Evolutionary conservation across 2,113 vertebrate species (phyloP), one percentile per base, ranked within the genome.

Genomic region (Panurus biarmicus): DNA sequence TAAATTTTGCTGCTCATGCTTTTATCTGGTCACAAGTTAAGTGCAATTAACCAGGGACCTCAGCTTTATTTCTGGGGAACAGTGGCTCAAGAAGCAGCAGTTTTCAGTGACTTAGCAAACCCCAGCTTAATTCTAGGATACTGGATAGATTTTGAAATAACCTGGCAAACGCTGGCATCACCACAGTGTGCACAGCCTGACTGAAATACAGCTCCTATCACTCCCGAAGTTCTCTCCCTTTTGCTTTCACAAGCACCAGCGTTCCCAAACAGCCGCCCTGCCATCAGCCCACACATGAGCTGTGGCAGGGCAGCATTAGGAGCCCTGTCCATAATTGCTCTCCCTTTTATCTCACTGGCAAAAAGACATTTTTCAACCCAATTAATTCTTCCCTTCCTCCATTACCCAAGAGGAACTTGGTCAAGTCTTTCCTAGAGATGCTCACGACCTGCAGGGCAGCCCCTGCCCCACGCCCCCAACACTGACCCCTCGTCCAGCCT

Each of bases 401-500:
- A 5, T 3, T 17, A 11, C 62, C 60, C 36, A 56, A 62, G 17
- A 7, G 53, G 28, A 81, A 31, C 28, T 33, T 12, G 10, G 36
- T 10, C 6, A 25, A n/a, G 18, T 10, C 13, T 45, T 42, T 90
- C 57, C 56, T 25, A 11, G 65, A 40, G 72, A 53, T 40, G 36
- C 18, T 31, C 6, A 1, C 13, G 7, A 5, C 0, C 28, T 3
- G 4, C 18, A 9, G 10, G 22, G 38, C 33, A 64, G 60, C 3
- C 29, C 9, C 18, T 0, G 2, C 1, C 24, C 10, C 2, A 1
- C 0, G 2, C 6, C 44, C 47, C 64, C 35, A 11, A 1, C 0
- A 5, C 69, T 44, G 60, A 31, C 11, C 6, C 24, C 12, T 40
- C 38, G 31, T 58, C 53, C 56, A 53, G 44, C 38, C 33, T 22